Base-by-base conservation (phyloP, 2,113 vertebrate genomes). In the Progne subis region DNA sequence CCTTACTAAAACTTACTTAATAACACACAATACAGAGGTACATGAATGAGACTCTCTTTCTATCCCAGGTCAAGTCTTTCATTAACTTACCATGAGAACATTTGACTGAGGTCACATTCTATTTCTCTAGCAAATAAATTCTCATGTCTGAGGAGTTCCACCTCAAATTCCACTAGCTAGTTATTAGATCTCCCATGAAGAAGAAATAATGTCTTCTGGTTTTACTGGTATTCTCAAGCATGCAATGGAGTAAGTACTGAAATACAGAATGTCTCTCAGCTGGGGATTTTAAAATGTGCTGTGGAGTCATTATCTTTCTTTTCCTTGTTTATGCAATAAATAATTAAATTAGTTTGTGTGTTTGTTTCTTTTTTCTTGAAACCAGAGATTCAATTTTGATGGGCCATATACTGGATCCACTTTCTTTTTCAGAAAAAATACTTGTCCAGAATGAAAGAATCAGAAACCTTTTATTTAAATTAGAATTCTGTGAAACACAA, bases 321-420 rank as follows among this genome's bases (percentile, higher is more conserved):
- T 47, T 63, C 26, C 24, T 49, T 59, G 8, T 50, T 68, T 78
- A 26, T 32, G 14, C 7, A 72, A 46, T 9, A 53, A 63, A 32
- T 3, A 0, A 67, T 39, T 37, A 37, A 61, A 52, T 52, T 24
- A 13, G 1, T 50, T 55, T 12, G 10, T 41, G 5, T n/a, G 7
- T 46, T 86, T 32, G 5, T 23, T 61, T 57, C 5, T 19, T 53
- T 6, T 67, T 60, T 55, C n/a, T 76, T 81, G 18, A 84, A 90
- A 76, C 5, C 16, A 53, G 28, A 72, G 18, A 43, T 50, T 69
- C 17, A 37, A 9, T 52, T 87, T 84, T 76, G 14, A 16, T 37
- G 8, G 31, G 3, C 5, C 23, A 17, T 49, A 49, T 25, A 29
- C 18, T 34, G 14, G 13, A 47, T 46, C 16, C 0, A 3, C 12